phyloP scores from a whole-genome alignment of 2,113 vertebrate genomes.

The Leucosticte australis region DNA sequence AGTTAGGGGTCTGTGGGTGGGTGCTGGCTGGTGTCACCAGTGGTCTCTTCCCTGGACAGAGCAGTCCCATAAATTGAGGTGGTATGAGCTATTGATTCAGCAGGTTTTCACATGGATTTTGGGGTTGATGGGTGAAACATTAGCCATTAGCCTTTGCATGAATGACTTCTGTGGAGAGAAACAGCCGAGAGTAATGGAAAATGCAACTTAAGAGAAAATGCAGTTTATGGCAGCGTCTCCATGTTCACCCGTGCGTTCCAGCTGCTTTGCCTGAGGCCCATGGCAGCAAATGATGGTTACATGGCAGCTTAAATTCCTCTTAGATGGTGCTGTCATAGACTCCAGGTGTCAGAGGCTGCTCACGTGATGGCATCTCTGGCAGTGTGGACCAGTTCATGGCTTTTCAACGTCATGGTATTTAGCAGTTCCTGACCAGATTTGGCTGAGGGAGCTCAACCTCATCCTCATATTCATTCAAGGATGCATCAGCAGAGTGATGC shows the following conservation, averaged over 20 bases:
- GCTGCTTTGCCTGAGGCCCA: neutral
- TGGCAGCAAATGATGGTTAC: neutral
- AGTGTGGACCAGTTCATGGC: neutral
- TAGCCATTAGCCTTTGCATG: neutral
- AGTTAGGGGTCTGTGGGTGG: too few relatives aligned
- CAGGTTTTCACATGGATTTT: neutral
- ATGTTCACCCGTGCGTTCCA: neutral
- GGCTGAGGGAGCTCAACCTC: neutral
- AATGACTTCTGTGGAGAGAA: neutral
- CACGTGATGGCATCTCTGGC: neutral
- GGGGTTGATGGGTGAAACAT: neutral
- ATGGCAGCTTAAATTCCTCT: neutral
- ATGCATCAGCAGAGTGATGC: neutral
- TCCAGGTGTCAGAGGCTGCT: neutral
- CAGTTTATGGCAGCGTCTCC: neutral
- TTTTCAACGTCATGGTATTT: fast-evolving
- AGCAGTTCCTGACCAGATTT: neutral
- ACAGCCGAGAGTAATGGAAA: neutral
- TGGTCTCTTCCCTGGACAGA: neutral
- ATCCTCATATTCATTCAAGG: neutral
- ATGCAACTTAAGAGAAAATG: neutral
- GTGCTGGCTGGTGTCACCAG: neutral
- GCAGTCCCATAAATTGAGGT: neutral
- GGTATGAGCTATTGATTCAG: neutral
- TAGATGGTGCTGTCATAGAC: neutral